A percentile compares a stretch with the other conserved stretches of the same genome.
Evolutionary conservation across 2,888 invertebrate genomes (phyloP).

Genomic region (Spodoptera exigua): DNA sequence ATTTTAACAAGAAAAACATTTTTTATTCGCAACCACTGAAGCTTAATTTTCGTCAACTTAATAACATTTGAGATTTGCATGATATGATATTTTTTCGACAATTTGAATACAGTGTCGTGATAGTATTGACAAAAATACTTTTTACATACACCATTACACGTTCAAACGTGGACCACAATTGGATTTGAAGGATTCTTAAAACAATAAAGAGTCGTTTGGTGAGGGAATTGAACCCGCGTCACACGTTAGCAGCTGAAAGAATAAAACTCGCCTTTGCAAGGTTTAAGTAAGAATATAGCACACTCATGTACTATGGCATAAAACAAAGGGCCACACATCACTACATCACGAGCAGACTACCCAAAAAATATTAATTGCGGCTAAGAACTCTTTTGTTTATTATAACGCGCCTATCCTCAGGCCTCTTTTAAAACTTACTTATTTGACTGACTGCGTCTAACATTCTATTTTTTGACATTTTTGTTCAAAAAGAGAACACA

Average conservation of each 20-base stretch:
- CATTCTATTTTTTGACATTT: conserved; percentile 11
- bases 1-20: background rate
- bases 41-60: background rate
- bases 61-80: too few species aligned
- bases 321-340: conserved; percentile 6
- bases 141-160: too few species aligned
- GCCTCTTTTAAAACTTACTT: conserved; percentile 27
- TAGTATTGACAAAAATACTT: too few species aligned
- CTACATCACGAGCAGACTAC: conserved; percentile 9
- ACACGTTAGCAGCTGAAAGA: too few species aligned
- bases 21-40: background rate
- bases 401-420: conserved; percentile 23
- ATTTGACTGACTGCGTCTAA: conserved; percentile 15
- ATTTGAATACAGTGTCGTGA: too few species aligned
- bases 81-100: too few species aligned
- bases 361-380: conserved; percentile 13
- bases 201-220: too few species aligned
- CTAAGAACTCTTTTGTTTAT: conserved; percentile 31
- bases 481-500: conserved; percentile 6
- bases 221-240: too few species aligned
- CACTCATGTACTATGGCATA: background rate
- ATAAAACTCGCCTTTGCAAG: too few species aligned
- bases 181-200: too few species aligned
- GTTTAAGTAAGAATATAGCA: background rate
- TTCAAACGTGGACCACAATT: too few species aligned